phyloP scores from a whole-genome alignment of 2,113 vertebrate genomes.

The Gila orcuttii region DNA sequence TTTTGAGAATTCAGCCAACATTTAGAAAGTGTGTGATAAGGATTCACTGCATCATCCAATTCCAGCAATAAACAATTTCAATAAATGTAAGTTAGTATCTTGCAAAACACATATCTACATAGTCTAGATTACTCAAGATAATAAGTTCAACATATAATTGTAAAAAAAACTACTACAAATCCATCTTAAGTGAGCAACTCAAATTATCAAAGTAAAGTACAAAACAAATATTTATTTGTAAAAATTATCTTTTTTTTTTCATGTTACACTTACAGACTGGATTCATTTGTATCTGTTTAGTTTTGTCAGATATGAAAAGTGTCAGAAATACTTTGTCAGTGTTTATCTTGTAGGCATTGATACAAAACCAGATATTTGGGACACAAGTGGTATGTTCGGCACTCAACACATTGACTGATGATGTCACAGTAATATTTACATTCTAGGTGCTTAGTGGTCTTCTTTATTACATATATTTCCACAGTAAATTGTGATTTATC shows the following conservation, averaged over 20 bases:
- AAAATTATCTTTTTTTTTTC: too few species aligned
- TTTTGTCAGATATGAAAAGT: background rate
- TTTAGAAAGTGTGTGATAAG: background rate
- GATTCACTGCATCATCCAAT: background rate
- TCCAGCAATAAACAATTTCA: background rate
- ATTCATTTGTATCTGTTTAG: background rate
- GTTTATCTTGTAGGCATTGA: background rate
- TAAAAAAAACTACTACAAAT: background rate
- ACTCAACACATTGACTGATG: background rate
- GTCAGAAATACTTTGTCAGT: background rate
- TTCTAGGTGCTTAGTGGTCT: background rate
- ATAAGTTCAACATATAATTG: too few species aligned
- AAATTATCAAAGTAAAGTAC: background rate
- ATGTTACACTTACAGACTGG: too few species aligned
- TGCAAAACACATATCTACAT: background rate
- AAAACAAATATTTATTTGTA: too few species aligned
- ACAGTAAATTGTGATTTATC: background rate
- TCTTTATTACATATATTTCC: background rate
- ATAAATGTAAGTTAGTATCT: background rate
- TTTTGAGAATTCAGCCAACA: background rate
- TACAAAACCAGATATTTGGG: too few species aligned
- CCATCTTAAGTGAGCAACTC: background rate
- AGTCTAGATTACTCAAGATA: background rate
- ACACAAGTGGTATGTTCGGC: background rate
- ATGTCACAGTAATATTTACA: background rate